phyloP scores from a whole-genome alignment of 2,888 invertebrate species.

The Homarus gammarus region DNA sequence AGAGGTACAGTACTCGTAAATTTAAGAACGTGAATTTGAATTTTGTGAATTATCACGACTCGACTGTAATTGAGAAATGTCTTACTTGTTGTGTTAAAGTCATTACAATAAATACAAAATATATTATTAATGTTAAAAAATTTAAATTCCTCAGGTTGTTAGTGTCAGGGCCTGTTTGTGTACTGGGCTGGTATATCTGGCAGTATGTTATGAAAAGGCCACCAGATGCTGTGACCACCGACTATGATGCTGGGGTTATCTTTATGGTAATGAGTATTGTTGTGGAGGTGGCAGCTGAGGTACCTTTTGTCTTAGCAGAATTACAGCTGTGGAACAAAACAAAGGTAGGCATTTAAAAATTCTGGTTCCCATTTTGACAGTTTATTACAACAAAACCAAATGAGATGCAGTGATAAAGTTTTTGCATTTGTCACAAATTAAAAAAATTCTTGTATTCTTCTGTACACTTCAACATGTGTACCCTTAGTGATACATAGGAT shows the following conservation, averaged over 20 bases:
- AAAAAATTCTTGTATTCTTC: too few relatives aligned
- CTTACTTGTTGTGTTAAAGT: background rate
- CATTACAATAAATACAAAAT: background rate
- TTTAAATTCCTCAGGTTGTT: slow-evolving; percentile 17
- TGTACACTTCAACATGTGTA: too few relatives aligned
- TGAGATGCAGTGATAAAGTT: too few relatives aligned
- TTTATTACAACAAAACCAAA: too few relatives aligned
- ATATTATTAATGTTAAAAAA: background rate
- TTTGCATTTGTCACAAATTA: too few relatives aligned
- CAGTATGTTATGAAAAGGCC: slow-evolving; percentile 54
- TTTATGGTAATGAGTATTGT: slow-evolving; percentile 49
- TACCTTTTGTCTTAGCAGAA: slow-evolving; percentile 69
- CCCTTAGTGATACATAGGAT: too few relatives aligned
- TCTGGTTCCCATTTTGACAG: too few relatives aligned
- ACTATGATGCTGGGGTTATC: slow-evolving; percentile 52
- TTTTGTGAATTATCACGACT: too few relatives aligned
- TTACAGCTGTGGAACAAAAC: slow-evolving; percentile 73
- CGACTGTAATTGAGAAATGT: slow-evolving; percentile 1
- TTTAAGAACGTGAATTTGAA: too few relatives aligned
- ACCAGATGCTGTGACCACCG: slow-evolving; percentile 45
- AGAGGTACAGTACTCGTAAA: too few relatives aligned
- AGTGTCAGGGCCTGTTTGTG: slow-evolving; percentile 58
- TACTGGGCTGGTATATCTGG: slow-evolving; percentile 61
- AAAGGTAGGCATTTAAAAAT: slow-evolving; percentile 37
- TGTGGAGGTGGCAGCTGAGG: slow-evolving; percentile 68